Evolutionary conservation across 2,113 vertebrate genomes (phyloP), one percentile per base, ranked within the genome.

Genomic region (Lepisosteus osseus): DNA sequence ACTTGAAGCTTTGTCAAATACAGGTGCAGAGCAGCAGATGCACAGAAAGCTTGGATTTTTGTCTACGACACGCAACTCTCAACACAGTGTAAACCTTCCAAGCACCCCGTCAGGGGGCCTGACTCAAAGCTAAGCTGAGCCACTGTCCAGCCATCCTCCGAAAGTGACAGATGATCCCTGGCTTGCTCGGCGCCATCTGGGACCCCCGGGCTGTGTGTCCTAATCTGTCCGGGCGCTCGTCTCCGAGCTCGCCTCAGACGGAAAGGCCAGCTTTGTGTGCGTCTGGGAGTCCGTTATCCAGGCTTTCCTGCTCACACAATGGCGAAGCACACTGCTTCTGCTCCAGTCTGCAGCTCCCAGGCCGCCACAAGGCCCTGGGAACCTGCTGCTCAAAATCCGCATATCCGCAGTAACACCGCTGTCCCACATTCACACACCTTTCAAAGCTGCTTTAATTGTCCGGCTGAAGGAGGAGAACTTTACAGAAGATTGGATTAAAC

Each of bases 101-200:
- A 29, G 29, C 29, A 29, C 29, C 29, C 29, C 1, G 29, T 29
- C 29, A 29, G 29, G 29, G 29, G 29, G 29, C 29, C 29, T 29
- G 29, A 1, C 29, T 29, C 29, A 29, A 29, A 29, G 29, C 29
- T 29, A 29, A 29, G 29, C 29, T 29, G 29, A 29, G 29, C 29
- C 12, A n/a, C 65, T 64, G 62, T 68, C 72, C 55, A 54, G 54
- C 65, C 5, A 75, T 66, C 77, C 68, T 59, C 66, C 65, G 62
- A 42, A 54, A 74, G 44, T 66, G 71, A 73, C 61, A 78, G 72
- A 78, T 45, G 67, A 80, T 68, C 75, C 74, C 51, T 13, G 7
- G 68, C 77, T 74, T 83, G 73, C 67, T 67, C 56, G 7, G 56
- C 57, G 67, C 73, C 82, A 80, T 82, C 77, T 85, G 78, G 55